Percentiles rank a stretch among this genome's conserved stretches.
These are phyloP conservation scores for Phodopus roborovskii DNA, from an alignment of 2,113 vertebrate genomes.

Conservation along the genomic window DNA sequence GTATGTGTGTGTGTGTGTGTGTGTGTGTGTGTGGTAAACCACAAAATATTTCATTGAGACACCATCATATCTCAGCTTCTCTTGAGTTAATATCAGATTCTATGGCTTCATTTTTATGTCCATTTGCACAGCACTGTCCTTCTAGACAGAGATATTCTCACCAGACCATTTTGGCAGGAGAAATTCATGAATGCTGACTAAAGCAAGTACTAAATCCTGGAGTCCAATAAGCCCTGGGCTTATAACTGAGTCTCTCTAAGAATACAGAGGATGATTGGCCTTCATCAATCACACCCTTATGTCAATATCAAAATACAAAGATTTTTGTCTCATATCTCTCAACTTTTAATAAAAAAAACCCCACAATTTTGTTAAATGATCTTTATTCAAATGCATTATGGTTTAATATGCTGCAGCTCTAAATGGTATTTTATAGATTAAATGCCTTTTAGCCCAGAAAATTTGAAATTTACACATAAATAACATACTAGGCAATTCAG, in stretches of 20 bases:
- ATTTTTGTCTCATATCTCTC: background rate
- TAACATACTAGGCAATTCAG: background rate
- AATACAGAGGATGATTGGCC: background rate
- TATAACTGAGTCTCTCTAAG: background rate
- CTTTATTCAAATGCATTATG: background rate
- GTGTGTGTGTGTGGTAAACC: background rate
- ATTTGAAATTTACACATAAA: background rate
- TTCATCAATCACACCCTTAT: background rate
- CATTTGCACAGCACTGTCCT: background rate
- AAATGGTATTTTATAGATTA: background rate
- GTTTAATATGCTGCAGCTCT: background rate
- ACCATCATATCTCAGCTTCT: background rate
- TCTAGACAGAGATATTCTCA: background rate
- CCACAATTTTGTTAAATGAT: background rate
- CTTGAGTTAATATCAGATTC: background rate
- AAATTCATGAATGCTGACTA: background rate
- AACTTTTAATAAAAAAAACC: background rate
- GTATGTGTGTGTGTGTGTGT: background rate
- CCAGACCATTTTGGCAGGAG: background rate
- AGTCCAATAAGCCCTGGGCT: background rate
- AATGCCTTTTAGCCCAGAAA: background rate
- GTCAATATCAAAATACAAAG: background rate
- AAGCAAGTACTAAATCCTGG: background rate
- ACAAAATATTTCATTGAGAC: slow-evolving; percentile 31
- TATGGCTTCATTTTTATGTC: background rate